Percentiles rank a stretch among this genome's conserved stretches.
phyloP scores from a whole-genome alignment of 2,797 vertebrate genomes.

The Danio jaintianensis region DNA sequence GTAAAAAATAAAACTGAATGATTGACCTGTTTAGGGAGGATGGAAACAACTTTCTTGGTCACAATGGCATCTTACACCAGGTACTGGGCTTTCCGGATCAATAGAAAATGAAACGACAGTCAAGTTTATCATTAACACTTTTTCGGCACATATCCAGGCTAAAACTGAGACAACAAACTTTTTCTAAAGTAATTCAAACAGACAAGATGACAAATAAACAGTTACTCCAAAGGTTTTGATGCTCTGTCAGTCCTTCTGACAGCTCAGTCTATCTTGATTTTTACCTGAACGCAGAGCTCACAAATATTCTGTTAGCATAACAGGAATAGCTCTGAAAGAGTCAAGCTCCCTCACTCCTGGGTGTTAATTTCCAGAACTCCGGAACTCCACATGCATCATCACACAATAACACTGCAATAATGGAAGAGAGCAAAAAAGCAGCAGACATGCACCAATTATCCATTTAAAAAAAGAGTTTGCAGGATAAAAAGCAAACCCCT shows the following conservation, averaged over 20 bases:
- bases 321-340: slow-evolving; percentile 4
- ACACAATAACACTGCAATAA: slow-evolving; percentile 1
- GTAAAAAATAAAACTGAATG: neutral
- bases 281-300: slow-evolving; percentile 14
- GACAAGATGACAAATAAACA: neutral
- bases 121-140: slow-evolving; percentile 11
- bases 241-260: slow-evolving; percentile 21
- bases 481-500: slow-evolving; percentile 16
- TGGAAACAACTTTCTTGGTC: neutral
- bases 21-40: neutral
- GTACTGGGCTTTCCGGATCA: neutral
- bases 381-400: neutral
- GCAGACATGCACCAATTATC: slow-evolving; percentile 28
- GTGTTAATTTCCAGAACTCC: slow-evolving; percentile 21
- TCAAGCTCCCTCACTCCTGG: neutral
- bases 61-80: neutral
- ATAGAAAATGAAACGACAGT: neutral
- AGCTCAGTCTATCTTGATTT: neutral
- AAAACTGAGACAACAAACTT: neutral
- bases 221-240: slow-evolving; percentile 10
- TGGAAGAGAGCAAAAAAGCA: slow-evolving; percentile 16
- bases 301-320: slow-evolving; percentile 20
- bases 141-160: slow-evolving; percentile 5
- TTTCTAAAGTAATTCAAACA: slow-evolving; percentile 15
- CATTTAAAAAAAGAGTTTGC: slow-evolving; percentile 6